A percentile compares a stretch with the other conserved stretches of the same genome.
Evolutionary conservation across 2,113 vertebrate species (phyloP).

Genomic region (Phalacrocorax aristotelis): DNA sequence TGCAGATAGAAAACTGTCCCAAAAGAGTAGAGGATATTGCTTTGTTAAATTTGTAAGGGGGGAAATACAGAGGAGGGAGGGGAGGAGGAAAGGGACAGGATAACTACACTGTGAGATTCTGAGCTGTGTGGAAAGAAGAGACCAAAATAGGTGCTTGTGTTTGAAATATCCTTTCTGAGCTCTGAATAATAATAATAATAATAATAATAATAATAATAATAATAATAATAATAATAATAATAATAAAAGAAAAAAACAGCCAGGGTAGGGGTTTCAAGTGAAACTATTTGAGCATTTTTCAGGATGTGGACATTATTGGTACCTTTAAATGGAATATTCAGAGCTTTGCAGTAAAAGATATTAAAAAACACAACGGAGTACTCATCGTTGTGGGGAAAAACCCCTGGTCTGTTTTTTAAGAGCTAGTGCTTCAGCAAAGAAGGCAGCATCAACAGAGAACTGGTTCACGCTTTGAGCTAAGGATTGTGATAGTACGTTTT

Average conservation of each 20-base stretch:
- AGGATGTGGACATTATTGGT: background rate
- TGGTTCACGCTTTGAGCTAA: background rate
- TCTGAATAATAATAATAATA: background rate
- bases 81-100: background rate
- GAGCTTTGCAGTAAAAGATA: background rate
- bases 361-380: background rate
- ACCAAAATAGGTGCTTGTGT: background rate
- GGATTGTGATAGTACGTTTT: background rate
- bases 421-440: background rate
- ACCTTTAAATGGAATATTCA: background rate
- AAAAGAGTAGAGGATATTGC: background rate
- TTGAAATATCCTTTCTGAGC: slow-evolving; percentile 7
- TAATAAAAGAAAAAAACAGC: background rate
- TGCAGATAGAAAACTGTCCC: background rate
- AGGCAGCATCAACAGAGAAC: background rate
- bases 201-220: background rate
- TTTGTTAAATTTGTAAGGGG: background rate
- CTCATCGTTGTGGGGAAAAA: background rate
- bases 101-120: background rate
- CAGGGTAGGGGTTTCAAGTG: background rate
- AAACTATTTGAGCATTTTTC: background rate
- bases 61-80: background rate
- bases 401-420: background rate
- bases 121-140: background rate
- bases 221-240: background rate